Conservation (phyloP, 2,888 invertebrate genomes). For the Athalia cordata region DNA sequence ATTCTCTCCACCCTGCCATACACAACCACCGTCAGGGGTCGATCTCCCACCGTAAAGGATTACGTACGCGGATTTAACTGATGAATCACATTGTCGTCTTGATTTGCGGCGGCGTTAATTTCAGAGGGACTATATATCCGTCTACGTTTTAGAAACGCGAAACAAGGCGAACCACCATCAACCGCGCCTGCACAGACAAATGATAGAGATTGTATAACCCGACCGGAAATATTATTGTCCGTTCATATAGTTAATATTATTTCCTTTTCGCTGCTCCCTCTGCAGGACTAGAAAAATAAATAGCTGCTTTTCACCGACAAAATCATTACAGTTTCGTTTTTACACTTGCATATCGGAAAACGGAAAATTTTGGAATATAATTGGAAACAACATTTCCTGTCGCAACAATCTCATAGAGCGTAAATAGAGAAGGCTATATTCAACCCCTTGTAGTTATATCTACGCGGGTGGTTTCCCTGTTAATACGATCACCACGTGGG, state of each 20-base stretch:
- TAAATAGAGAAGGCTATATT: conserved; percentile 22
- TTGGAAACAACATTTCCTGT: conserved; percentile 36
- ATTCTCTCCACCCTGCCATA: conserved; percentile 31
- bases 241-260: neutral
- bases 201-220: conserved; percentile 1
- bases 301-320: no score
- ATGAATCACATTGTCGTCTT: conserved; percentile 74
- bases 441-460: conserved; percentile 42
- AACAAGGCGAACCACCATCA: conserved; percentile 23
- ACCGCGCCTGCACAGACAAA: conserved; percentile 14
- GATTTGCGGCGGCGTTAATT: conserved; percentile 73
- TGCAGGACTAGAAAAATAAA: no score
- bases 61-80: conserved; percentile 74
- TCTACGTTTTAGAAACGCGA: conserved; percentile 20
- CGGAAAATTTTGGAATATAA: conserved; percentile 10
- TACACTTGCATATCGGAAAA: neutral
- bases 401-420: conserved; percentile 2
- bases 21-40: conserved; percentile 40
- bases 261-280: neutral
- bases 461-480: conserved; percentile 33
- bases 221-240: conserved; percentile 3
- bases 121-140: conserved; percentile 51
- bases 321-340: neutral
- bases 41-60: conserved; percentile 69
- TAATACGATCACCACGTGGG: conserved; percentile 42